These are phyloP conservation scores for Ormyrus thymus DNA, from an alignment of 2,888 invertebrate species.

Conservation along the genomic window DNA sequence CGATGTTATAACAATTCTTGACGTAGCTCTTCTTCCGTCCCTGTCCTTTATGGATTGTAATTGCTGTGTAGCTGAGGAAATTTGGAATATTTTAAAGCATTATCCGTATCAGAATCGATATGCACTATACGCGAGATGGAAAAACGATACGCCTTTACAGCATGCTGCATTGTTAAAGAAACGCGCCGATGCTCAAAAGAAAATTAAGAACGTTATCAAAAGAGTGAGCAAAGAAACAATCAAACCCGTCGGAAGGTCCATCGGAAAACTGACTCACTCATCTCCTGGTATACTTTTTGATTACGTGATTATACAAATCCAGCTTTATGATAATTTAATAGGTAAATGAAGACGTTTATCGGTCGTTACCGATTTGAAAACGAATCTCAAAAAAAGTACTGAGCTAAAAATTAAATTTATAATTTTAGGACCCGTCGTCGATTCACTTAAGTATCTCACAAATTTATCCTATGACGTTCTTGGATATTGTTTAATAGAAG, in stretches of 20 bases:
- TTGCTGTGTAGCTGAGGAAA: conserved; percentile 97
- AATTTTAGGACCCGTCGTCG: conserved; percentile 87
- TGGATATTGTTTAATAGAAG: conserved; percentile 96
- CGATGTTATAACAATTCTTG: conserved; percentile 90
- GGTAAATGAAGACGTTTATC: conserved; percentile 67
- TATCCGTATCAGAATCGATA: conserved; percentile 91
- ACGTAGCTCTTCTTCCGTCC: conserved; percentile 92
- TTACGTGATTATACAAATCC: conserved; percentile 92
- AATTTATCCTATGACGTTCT: conserved; percentile 96
- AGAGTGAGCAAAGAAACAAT: conserved; percentile 98
- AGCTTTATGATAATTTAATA: conserved; percentile 95
- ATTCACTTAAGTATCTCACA: conserved; percentile 96
- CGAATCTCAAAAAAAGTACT: conserved; percentile 5
- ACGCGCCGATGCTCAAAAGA: conserved; percentile 90
- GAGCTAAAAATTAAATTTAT: conserved; percentile 24
- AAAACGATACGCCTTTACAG: conserved; percentile 88
- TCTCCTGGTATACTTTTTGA: conserved; percentile 97
- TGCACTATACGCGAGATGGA: conserved; percentile 96
- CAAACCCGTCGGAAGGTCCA: conserved; percentile 94
- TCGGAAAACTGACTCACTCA: conserved; percentile 97
- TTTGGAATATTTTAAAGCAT: conserved; percentile 91
- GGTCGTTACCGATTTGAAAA: neutral
- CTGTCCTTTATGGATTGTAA: conserved; percentile 95
- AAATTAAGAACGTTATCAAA: conserved; percentile 97
- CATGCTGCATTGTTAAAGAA: conserved; percentile 91